Percentiles rank a stretch among this genome's conserved stretches.
These are phyloP conservation scores for Drosophila cardini DNA, from an alignment of 1,140 invertebrate species.

Conservation along the genomic window DNA sequence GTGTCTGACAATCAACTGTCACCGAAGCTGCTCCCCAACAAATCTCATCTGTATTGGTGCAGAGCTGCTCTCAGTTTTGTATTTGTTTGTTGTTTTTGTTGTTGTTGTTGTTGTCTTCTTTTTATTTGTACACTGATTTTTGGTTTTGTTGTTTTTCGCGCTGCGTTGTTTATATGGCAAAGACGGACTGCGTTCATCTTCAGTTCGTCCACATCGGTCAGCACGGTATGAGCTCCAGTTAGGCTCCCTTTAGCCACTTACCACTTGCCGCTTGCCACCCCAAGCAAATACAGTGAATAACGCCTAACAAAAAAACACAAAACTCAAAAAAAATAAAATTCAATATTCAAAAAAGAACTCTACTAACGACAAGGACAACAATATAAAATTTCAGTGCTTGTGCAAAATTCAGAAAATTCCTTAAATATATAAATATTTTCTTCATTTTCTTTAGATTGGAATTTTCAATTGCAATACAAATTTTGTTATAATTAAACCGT, in stretches of 20 bases:
- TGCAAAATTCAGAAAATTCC: slow-evolving; percentile 23
- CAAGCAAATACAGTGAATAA: slow-evolving; percentile 61
- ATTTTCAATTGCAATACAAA: slow-evolving; percentile 67
- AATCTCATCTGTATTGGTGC: slow-evolving; percentile 25
- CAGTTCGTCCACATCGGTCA: slow-evolving; percentile 84
- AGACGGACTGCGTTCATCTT: slow-evolving; percentile 81
- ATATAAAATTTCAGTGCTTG: slow-evolving; percentile 32
- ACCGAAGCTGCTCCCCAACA: slow-evolving; percentile 54
- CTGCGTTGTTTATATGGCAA: slow-evolving; percentile 82
- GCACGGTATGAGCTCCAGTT: slow-evolving; percentile 84
- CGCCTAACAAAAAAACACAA: slow-evolving; percentile 12
- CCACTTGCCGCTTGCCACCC: slow-evolving; percentile 4
- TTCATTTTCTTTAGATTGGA: slow-evolving; percentile 72
- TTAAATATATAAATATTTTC: slow-evolving; percentile 57
- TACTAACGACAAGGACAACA: slow-evolving; percentile 38
- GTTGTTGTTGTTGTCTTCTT: slow-evolving; percentile 41
- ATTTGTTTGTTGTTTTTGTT: slow-evolving; percentile 52
- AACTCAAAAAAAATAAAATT: slow-evolving; percentile 20
- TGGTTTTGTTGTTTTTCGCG: slow-evolving; percentile 48
- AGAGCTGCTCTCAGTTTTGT: slow-evolving; percentile 62
- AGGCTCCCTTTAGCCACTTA: slow-evolving; percentile 58
- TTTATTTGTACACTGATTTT: slow-evolving; percentile 38
- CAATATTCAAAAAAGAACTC: slow-evolving; percentile 25
- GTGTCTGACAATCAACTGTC: slow-evolving; percentile 53
- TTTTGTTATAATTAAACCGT: slow-evolving; percentile 43